Evolutionary conservation across 1,140 invertebrate genomes (phyloP), one percentile per base, ranked within the genome.

Genomic region (Macrobrachium nipponense): DNA sequence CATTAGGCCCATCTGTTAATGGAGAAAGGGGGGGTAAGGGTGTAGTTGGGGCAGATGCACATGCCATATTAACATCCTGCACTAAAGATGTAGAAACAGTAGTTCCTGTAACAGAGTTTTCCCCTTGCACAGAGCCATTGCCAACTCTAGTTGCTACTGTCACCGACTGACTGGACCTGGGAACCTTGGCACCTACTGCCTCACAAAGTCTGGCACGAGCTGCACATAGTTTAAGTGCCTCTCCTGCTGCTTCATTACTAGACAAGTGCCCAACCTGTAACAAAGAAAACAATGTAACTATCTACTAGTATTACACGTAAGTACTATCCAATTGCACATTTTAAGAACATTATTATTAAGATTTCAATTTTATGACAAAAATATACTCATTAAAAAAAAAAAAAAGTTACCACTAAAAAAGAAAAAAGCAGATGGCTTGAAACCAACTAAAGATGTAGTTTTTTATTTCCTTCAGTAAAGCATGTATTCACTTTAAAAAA

Each of bases 211-310:
- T 93, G 44, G 96, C 96, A 91, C 97, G 96, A 90, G 95, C 93
- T 64, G 95, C 95, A 90, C 96, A 97, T 72, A 98, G 92, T 89
- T 96, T 94, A 86, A 98, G 94, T 6, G 97, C 97, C 89, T 95
- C 94, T 17, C 95, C 95, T 43, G 97, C 97, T 77, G 97, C 96
- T 92, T 97, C 94, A 93, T 98, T 97, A 88, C 96, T 94, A 36
- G 95, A 94, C 84, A 97, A 92, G 90, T 93, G 94, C 90, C 93
- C 94, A 79, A 94, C 92, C 94, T 95, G 79, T 86, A 90, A 87
- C 90, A 89, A 87, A 89, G 89, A 70, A 83, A 87, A 59, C 88
- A 51, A 60, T 58, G 18, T 59, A 12, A 66, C 15, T 85, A 43
- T 36, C 27, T 2, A 4, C 27, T 36, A 36, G 27, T 4, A 36